phyloP scores from a whole-genome alignment of 2,888 invertebrate species.

The Ennomos fuscantarius region DNA sequence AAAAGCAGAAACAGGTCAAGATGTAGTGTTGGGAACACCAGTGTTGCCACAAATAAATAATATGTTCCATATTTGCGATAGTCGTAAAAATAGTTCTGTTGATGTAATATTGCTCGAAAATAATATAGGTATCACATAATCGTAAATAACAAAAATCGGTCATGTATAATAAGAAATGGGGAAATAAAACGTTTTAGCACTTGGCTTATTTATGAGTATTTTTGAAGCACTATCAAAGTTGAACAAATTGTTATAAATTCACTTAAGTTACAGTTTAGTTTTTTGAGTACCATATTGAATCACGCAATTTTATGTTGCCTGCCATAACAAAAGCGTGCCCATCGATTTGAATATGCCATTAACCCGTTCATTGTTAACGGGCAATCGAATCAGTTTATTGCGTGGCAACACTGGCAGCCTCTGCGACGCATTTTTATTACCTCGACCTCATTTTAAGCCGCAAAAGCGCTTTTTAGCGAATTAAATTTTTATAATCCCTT shows the following conservation, averaged over 20 bases:
- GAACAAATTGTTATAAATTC: too few relatives aligned
- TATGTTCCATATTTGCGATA: conserved; percentile 17
- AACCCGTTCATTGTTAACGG: conserved; percentile 39
- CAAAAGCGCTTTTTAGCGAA: conserved; percentile 58
- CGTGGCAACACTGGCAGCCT: conserved; percentile 32
- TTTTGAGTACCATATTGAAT: not conserved
- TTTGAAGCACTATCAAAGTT: too few relatives aligned
- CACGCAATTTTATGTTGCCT: conserved; percentile 18
- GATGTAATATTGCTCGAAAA: not conserved
- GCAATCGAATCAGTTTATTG: conserved; percentile 43
- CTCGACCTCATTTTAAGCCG: conserved; percentile 57
- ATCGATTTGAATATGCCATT: conserved; percentile 39
- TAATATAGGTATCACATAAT: not conserved
- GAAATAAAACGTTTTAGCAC: too few relatives aligned
- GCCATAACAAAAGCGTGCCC: conserved; percentile 19
- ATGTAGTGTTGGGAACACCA: conserved; percentile 56
- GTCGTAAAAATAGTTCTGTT: conserved; percentile 12
- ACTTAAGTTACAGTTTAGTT: too few relatives aligned
- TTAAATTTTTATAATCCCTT: conserved; percentile 55
- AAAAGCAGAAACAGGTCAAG: conserved; percentile 71
- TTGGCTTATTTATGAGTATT: too few relatives aligned
- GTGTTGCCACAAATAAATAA: conserved; percentile 37
- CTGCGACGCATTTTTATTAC: conserved; percentile 59
- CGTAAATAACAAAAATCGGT: not conserved
- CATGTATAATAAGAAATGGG: not conserved